Base-by-base conservation (phyloP, 2,888 invertebrate genomes). In the Beris chalybata region DNA sequence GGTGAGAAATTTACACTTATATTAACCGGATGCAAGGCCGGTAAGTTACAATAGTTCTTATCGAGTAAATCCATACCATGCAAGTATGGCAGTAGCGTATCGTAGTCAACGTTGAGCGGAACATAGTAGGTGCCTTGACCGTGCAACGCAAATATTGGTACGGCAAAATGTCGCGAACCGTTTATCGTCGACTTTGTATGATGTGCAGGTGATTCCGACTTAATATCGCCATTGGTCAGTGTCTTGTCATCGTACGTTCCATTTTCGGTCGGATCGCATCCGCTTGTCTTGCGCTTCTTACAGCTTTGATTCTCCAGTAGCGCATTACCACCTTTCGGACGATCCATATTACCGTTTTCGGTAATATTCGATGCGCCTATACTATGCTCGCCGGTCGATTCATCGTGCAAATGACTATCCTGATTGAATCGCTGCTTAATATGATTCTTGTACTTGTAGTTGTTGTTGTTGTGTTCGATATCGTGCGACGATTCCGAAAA, bases 401-500 rank as follows among this genome's bases (percentile, higher is more conserved):
- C 79, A 65, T 80, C 80, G 68, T 80, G 79, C 52, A 70, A 11
- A 70, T 84, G 84, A 30, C 84, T 72, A 67, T 81, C 86, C 70
- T 85, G 82, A 1, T 86, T 86, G 71, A 96, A 96, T 67, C 96
- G 84, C 77, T 95, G 89, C 76, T 95, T 94, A 72, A 97, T 96
- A 76, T 91, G 92, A 74, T 92, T 95, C 82, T 97, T 97, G 83
- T 95, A 96, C 82, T 96, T 96, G 83, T 95, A 96, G 73, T 86
- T 86, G 55, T 85, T 78, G 66, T 73, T 72, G 71, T 81, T 80
- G 74, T 76, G 82, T 44, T 79, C 79, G 65, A 79, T 75, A 55
- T 81, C 81, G 71, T 80, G 80, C 53, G 80, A 80, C 13, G 79
- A 79, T 70, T 81, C 81, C 4, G 81, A 81, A 47, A 78, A 78